Evolutionary conservation across 2,113 vertebrate genomes (phyloP).

Genomic region (Cathartes aura): DNA sequence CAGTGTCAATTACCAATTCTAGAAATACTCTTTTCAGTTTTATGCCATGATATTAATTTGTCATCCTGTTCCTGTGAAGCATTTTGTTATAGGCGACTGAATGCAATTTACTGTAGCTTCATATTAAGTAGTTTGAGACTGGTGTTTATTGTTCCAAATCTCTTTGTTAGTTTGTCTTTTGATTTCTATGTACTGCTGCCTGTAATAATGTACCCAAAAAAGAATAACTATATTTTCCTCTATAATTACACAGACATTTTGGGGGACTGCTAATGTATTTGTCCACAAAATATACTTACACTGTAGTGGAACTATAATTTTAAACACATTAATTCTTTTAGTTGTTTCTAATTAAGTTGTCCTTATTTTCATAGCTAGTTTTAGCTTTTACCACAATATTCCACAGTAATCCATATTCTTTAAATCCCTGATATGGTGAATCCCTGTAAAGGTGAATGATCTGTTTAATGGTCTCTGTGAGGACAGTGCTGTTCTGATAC

Average conservation of each 20-base stretch:
- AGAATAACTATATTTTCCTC: background rate
- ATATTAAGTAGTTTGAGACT: background rate
- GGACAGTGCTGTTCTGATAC: background rate
- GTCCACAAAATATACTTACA: background rate
- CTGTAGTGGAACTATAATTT: background rate
- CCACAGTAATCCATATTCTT: background rate
- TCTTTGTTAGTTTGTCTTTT: background rate
- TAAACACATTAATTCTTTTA: background rate
- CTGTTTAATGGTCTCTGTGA: background rate
- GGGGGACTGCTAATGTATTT: background rate
- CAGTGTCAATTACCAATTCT: background rate
- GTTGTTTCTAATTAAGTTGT: background rate
- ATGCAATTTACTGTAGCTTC: background rate
- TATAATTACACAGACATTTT: background rate
- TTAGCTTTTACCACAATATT: background rate
- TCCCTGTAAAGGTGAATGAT: background rate
- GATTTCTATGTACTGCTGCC: background rate
- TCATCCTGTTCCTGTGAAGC: background rate
- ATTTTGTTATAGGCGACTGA: background rate
- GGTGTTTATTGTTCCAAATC: background rate
- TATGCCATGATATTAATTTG: background rate
- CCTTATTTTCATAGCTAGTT: background rate
- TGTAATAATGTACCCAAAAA: background rate
- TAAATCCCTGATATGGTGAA: background rate
- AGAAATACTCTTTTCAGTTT: background rate